Percentiles rank a stretch among this genome's conserved stretches.
These are phyloP conservation scores for Drepana falcataria DNA, from an alignment of 2,888 invertebrate species.

Conservation along the genomic window DNA sequence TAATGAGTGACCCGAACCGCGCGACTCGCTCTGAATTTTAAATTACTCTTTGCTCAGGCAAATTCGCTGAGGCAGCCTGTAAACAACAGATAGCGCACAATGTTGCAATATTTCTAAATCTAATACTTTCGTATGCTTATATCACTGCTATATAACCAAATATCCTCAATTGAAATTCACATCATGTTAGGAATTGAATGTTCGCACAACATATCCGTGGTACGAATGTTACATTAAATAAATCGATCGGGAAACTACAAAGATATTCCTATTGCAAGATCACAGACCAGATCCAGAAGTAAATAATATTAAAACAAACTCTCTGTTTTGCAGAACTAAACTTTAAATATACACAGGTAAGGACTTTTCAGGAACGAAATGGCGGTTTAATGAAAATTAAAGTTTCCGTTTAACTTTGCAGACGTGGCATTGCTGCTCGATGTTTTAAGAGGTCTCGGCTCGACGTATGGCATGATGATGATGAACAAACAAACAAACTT, in stretches of 20 bases:
- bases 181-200: too few species aligned
- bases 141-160: too few species aligned
- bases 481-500: too few species aligned
- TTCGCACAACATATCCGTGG: too few species aligned
- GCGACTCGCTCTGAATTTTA: slow-evolving; percentile 66
- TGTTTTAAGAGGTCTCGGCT: slow-evolving; percentile 10
- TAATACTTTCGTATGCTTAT: too few species aligned
- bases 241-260: too few species aligned
- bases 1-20: slow-evolving; percentile 49
- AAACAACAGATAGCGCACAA: slow-evolving; percentile 32
- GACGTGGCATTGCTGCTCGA: slow-evolving; percentile 31
- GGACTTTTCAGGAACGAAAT: neutral
- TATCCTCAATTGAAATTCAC: too few species aligned
- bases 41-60: slow-evolving; percentile 66
- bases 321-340: neutral
- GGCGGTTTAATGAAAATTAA: slow-evolving; percentile 5
- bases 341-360: neutral
- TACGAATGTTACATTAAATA: too few species aligned
- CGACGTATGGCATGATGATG: slow-evolving; percentile 4
- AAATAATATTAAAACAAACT: neutral
- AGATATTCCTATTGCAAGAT: too few species aligned
- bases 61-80: slow-evolving; percentile 57
- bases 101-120: neutral
- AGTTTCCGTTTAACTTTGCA: slow-evolving; percentile 35
- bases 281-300: neutral